Percentiles rank a stretch among this genome's conserved stretches.
Evolutionary conservation across 1,140 invertebrate genomes (phyloP).

Genomic region (Meloidogyne chitwoodi): DNA sequence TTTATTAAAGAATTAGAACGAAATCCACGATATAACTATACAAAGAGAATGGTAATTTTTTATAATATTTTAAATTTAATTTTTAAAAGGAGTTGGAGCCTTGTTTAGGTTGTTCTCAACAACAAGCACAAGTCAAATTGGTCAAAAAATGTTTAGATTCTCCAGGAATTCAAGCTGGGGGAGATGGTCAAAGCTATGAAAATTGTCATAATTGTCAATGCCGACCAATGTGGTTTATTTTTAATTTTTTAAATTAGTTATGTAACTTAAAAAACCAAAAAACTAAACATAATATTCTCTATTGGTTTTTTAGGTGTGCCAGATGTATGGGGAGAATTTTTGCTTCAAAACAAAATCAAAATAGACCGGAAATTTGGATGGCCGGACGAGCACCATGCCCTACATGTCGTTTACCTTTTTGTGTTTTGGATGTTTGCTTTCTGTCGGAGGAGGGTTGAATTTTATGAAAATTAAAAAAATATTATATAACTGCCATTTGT

Average conservation of each 20-base stretch:
- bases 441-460: not conserved
- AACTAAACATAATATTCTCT: not conserved
- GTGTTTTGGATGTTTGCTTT: slow-evolving; percentile 35
- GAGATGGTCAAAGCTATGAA: slow-evolving; percentile 18
- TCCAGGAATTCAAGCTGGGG: not conserved
- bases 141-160: slow-evolving; percentile 26
- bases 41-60: not conserved
- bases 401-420: slow-evolving; percentile 31
- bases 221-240: slow-evolving; percentile 33
- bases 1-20: slow-evolving; percentile 10
- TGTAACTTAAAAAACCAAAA: not conserved
- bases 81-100: slow-evolving; percentile 22
- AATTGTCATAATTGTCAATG: slow-evolving; percentile 23
- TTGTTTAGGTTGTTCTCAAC: slow-evolving; percentile 28
- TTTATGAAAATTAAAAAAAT: not conserved
- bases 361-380: slow-evolving; percentile 32
- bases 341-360: slow-evolving; percentile 36
- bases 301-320: slow-evolving; percentile 21
- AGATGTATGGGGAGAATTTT: slow-evolving; percentile 34
- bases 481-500: not conserved
- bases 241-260: not conserved
- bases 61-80: not conserved
- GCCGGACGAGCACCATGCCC: slow-evolving; percentile 23
- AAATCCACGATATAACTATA: slow-evolving; percentile 10
- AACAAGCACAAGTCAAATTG: slow-evolving; percentile 13